Evolutionary conservation across 2,888 invertebrate genomes (phyloP).

Genomic region (Limenitis arthemis): DNA sequence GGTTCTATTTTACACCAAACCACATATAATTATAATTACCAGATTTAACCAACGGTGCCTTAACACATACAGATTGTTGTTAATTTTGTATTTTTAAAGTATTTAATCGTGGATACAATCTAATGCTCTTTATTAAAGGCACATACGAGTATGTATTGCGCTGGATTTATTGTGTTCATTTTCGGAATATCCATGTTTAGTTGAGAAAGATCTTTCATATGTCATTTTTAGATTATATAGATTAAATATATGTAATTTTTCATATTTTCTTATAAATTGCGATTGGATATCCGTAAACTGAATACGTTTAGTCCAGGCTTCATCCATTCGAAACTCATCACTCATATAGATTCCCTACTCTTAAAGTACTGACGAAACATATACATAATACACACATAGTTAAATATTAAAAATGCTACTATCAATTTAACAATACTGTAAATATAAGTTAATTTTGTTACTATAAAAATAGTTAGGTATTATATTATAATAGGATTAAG

Average conservation of each 20-base stretch:
- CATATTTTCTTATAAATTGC: background rate
- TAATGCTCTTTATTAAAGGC: background rate
- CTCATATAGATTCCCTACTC: conserved; percentile 14
- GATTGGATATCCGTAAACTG: conserved; percentile 3
- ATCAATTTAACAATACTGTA: conserved; percentile 67
- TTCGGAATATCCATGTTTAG: background rate
- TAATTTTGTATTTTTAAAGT: conserved; percentile 22
- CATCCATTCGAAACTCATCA: conserved; percentile 8
- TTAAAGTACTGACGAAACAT: conserved; percentile 26
- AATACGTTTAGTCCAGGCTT: background rate
- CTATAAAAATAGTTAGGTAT: conserved; percentile 69
- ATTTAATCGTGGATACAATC: conserved; percentile 2
- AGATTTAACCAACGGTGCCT: conserved; percentile 62
- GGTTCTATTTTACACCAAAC: conserved; percentile 33
- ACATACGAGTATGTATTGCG: background rate
- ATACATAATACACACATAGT: conserved; percentile 23
- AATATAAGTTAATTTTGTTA: conserved; percentile 73
- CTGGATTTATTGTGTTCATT: background rate
- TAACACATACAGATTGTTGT: conserved; percentile 33
- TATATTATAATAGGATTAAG: conserved; percentile 68
- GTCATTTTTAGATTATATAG: too few relatives aligned
- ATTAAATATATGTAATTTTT: conserved; percentile 1
- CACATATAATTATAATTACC: conserved; percentile 30
- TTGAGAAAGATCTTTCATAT: too few relatives aligned
- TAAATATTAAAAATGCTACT: conserved; percentile 66